These are phyloP conservation scores for Triplophysa bombifrons DNA, from an alignment of 2,797 vertebrate species.

Conservation along the genomic window DNA sequence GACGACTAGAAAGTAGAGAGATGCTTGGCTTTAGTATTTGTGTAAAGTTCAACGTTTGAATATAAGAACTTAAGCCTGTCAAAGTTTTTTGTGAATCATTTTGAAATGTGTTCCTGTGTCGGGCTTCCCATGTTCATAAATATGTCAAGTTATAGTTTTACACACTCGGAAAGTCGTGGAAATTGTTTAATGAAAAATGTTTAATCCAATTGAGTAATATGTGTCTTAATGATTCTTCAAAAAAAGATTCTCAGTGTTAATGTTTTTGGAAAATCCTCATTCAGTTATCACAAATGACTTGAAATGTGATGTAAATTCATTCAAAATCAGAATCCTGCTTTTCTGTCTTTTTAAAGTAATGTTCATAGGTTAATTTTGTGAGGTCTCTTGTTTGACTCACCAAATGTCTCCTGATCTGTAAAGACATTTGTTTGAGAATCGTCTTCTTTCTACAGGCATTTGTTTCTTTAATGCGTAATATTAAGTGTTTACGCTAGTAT, in stretches of 20 bases:
- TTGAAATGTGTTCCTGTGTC: background rate
- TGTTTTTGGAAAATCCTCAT: background rate
- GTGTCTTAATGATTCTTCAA: background rate
- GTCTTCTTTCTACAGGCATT: background rate
- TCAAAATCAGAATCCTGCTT: background rate
- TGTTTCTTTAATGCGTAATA: background rate
- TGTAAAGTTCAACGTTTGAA: no score
- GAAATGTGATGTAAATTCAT: background rate
- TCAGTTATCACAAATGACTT: background rate
- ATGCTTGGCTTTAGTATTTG: no score
- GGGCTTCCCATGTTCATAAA: background rate
- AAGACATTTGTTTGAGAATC: background rate
- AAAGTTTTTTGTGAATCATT: background rate
- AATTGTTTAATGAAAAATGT: background rate
- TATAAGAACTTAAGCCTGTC: no score
- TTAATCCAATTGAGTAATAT: background rate
- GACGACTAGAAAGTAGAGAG: no score
- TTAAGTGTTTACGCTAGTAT: background rate
- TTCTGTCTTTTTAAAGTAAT: background rate
- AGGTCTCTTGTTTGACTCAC: background rate
- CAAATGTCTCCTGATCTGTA: background rate
- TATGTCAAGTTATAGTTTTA: background rate
- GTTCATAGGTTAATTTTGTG: background rate
- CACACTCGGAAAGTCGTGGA: background rate
- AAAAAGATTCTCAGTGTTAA: background rate